Percentiles rank a stretch among this genome's conserved stretches.
Conservation (phyloP, 2,888 invertebrate species). For the Brachypterus glaber region DNA sequence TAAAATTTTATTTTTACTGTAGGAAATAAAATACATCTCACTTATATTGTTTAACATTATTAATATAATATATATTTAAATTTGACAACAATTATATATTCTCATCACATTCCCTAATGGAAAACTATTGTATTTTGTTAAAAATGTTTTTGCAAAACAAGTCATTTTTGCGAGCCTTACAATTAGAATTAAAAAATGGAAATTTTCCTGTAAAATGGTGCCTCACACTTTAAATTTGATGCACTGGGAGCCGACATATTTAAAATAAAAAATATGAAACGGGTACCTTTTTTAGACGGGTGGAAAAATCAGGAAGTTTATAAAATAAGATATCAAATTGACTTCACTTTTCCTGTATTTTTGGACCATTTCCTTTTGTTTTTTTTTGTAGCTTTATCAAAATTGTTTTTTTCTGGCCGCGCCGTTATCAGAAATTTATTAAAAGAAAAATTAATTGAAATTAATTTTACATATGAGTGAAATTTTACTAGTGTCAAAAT, state of each 20-base stretch:
- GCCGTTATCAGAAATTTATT: too few species aligned
- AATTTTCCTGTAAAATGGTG: slow-evolving; percentile 6
- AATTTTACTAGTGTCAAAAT: too few species aligned
- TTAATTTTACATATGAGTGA: too few species aligned
- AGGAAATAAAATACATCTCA: slow-evolving; percentile 38
- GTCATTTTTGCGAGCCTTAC: slow-evolving; percentile 10
- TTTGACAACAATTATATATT: slow-evolving; percentile 28
- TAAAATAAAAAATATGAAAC: slow-evolving; percentile 14
- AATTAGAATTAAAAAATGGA: slow-evolving; percentile 17
- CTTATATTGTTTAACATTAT: slow-evolving; percentile 33
- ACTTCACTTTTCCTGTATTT: too few species aligned
- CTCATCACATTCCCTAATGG: slow-evolving; percentile 16
- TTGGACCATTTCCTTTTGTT: too few species aligned
- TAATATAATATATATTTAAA: slow-evolving; percentile 38
- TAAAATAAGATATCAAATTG: too few species aligned
- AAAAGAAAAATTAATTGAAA: too few species aligned
- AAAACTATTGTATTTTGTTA: slow-evolving; percentile 10
- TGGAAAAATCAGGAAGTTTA: too few species aligned
- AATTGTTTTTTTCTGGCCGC: too few species aligned
- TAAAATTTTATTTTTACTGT: slow-evolving; percentile 17
- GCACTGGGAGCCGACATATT: background rate
- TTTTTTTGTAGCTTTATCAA: too few species aligned
- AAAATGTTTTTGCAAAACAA: slow-evolving; percentile 8
- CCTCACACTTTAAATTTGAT: slow-evolving; percentile 5
- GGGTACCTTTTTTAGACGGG: too few species aligned